Evolutionary conservation across 2,113 vertebrate species (phyloP).

Genomic region (Psophia crepitans): DNA sequence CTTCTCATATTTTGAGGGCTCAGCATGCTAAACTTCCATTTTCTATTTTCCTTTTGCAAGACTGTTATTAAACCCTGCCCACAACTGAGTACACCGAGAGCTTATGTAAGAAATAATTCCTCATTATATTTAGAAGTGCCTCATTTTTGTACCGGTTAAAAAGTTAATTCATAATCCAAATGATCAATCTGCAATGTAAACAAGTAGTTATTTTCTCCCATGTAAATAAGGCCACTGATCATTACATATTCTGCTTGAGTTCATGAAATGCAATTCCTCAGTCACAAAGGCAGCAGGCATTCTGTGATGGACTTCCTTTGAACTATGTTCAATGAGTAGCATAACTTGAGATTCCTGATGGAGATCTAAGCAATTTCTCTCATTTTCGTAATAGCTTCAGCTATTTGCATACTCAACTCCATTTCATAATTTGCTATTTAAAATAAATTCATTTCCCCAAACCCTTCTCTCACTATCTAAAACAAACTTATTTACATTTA

Average conservation of each 20-base stretch:
- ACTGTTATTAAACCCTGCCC: conserved; percentile 1
- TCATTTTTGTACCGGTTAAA: conserved; percentile 60
- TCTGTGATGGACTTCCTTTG: conserved; percentile 37
- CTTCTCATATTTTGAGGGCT: neutral
- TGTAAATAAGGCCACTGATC: neutral
- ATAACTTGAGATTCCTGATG: conserved; percentile 11
- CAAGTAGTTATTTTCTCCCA: conserved; percentile 38
- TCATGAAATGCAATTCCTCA: conserved; percentile 48
- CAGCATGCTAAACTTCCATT: neutral
- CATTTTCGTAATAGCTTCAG: conserved; percentile 15
- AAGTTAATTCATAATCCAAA: conserved; percentile 51
- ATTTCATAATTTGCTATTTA: conserved; percentile 10
- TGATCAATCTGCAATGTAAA: conserved; percentile 20
- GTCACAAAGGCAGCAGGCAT: conserved; percentile 53
- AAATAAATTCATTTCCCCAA: conserved; percentile 32
- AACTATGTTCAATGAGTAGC: neutral
- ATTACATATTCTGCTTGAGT: conserved; percentile 18
- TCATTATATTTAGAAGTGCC: conserved; percentile 14
- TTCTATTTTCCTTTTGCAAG: conserved; percentile 30
- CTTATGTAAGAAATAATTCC: conserved; percentile 21
- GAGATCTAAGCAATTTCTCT: conserved; percentile 33
- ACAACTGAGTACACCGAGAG: neutral
- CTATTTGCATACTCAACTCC: neutral
- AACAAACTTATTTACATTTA: conserved; percentile 37
- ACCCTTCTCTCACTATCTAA: neutral